Evolutionary conservation across 2,888 invertebrate species (phyloP).

Genomic region (Monoplex corrugatus): DNA sequence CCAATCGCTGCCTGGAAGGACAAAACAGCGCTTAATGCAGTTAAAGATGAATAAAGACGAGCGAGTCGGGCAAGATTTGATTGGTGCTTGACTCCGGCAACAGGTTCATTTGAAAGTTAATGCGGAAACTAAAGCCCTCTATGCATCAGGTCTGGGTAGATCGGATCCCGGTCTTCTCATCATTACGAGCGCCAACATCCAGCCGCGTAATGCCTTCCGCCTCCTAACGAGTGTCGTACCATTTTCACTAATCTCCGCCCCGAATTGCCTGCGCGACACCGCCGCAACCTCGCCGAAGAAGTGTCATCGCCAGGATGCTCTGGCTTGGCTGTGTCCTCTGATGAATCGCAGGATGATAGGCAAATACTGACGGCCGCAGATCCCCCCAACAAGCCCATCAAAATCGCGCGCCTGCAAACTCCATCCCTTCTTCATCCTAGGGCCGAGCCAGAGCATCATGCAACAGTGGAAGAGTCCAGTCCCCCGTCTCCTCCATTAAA

Average conservation of each 20-base stretch:
- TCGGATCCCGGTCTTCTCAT: constrained; percentile 37
- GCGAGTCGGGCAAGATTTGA: constrained; percentile 31
- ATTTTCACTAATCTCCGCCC: constrained; percentile 50
- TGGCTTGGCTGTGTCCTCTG: constrained; percentile 40
- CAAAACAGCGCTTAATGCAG: constrained; percentile 42
- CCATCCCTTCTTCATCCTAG: constrained; percentile 12
- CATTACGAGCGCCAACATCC: constrained; percentile 7
- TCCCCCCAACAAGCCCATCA: constrained; percentile 46
- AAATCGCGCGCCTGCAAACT: constrained; percentile 37
- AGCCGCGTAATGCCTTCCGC: constrained; percentile 29
- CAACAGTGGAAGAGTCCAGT: constrained; percentile 43
- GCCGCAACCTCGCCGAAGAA: constrained; percentile 22
- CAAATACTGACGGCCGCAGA: constrained; percentile 50
- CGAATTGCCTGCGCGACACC: constrained; percentile 43
- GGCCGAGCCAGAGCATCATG: constrained; percentile 34
- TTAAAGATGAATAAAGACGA: constrained; percentile 44
- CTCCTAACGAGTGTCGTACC: constrained; percentile 51
- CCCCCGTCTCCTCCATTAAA: constrained; percentile 47
- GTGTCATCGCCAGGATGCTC: constrained; percentile 48
- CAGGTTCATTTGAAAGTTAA: constrained; percentile 55
- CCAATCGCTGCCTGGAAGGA: constrained; percentile 19
- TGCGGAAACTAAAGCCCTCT: constrained; percentile 44
- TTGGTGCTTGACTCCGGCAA: constrained; percentile 44
- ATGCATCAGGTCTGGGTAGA: constrained; percentile 47
- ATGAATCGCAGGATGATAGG: constrained; percentile 51